Evolutionary conservation across 2,797 vertebrate genomes (phyloP).

Genomic region (Microchirus variegatus): DNA sequence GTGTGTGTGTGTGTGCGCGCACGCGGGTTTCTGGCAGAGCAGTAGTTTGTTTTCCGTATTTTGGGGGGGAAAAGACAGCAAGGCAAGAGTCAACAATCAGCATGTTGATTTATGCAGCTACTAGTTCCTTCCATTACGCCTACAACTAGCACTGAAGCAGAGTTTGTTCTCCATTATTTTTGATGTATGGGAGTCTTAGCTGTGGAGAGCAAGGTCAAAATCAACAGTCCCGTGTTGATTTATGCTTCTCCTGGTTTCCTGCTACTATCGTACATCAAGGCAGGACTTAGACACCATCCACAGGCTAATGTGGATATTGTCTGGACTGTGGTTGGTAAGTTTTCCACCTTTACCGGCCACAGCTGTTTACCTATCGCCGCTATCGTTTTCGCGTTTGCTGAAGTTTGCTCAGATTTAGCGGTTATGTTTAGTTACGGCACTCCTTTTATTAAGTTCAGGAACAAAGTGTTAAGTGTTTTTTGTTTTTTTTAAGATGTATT

Average conservation of each 20-base stretch:
- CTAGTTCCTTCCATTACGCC: constrained; percentile 80
- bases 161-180: constrained; percentile 75
- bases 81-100: constrained; percentile 75
- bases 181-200: constrained; percentile 66
- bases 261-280: constrained; percentile 64
- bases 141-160: constrained; percentile 65
- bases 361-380: constrained; percentile 7
- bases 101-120: constrained; percentile 79
- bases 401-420: neutral
- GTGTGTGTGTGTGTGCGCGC: constrained; percentile 15
- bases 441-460: no score
- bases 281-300: constrained; percentile 51
- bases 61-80: constrained; percentile 57
- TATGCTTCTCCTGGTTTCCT: constrained; percentile 62
- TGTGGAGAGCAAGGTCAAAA: constrained; percentile 65
- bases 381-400: neutral
- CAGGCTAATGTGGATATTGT: constrained; percentile 30
- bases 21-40: constrained; percentile 56
- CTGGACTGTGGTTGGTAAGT: constrained; percentile 35
- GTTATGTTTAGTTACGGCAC: neutral
- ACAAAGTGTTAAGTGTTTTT: no score
- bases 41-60: constrained; percentile 72
- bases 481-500: no score
- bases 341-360: constrained; percentile 27
- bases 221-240: constrained; percentile 67